These are phyloP conservation scores for Perca flavescens DNA, from an alignment of 2,113 vertebrate genomes.

Conservation along the genomic window DNA sequence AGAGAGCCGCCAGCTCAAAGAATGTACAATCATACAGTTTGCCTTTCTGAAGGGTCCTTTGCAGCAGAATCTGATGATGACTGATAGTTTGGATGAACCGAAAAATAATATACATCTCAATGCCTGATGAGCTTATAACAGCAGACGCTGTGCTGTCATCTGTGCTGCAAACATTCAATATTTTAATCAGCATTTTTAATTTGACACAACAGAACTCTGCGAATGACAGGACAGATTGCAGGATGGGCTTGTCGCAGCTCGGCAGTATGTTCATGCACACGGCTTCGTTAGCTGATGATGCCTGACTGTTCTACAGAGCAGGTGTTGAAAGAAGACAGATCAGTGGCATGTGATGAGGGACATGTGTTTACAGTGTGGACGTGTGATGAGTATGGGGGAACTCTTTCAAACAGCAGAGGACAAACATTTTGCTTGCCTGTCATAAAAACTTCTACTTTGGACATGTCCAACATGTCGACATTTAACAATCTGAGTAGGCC, in stretches of 20 bases:
- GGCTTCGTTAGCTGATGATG: constrained; percentile 49
- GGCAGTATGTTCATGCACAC: constrained; percentile 41
- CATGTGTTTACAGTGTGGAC: constrained; percentile 19
- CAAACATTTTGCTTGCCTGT: background rate
- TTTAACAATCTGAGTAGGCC: no score
- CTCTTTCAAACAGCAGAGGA: background rate
- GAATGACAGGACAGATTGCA: constrained; percentile 71
- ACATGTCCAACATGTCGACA: background rate
- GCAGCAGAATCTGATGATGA: no score
- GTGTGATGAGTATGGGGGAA: background rate
- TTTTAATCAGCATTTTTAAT: constrained; percentile 61
- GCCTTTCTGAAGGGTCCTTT: constrained; percentile 8
- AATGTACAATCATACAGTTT: background rate
- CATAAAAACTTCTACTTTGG: background rate
- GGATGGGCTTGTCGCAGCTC: constrained; percentile 44
- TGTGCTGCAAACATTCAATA: constrained; percentile 20
- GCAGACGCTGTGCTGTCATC: constrained; percentile 27
- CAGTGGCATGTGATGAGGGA: constrained; percentile 24
- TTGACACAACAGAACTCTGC: constrained; percentile 62
- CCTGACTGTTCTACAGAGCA: constrained; percentile 43
- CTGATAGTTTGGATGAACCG: background rate
- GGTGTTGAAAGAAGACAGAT: constrained; percentile 45
- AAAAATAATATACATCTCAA: background rate
- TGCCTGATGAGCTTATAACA: constrained; percentile 1
- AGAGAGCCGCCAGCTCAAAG: background rate